Evolutionary conservation across 35 echinoderm and acorn worm species (phyloP), one percentile per base, ranked within the genome.

Genomic region (Antedon bifida): DNA sequence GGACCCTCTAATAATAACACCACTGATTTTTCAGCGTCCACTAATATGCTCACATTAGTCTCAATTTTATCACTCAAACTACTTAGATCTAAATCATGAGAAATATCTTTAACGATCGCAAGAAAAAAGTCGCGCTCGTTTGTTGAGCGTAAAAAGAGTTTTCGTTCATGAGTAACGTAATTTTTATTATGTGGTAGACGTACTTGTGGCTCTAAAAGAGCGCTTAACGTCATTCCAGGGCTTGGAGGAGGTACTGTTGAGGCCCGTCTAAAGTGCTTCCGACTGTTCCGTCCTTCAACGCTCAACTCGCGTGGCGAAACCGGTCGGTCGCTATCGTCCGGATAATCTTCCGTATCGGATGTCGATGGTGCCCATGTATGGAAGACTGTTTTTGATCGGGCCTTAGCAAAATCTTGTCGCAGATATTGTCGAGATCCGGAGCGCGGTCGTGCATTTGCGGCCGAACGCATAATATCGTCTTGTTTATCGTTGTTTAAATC

Each of bases 121-220:
- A 97, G 85, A 83, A 97, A 97, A 75, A 97, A 97, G 42, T 90
- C 90, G 32, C 94, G 46, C 77, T 97, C 94, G 35, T 97, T 91
- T 0, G 85, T 88, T 17, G 91, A 87, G 74, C 88, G 85, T 26
- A 97, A 82, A 73, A 89, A 79, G 21, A 97, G 78, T 79, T 97
- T 97, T 0, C 81, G 84, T 76, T 97, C 94, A 29, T 90, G 86
- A 0, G 90, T 90, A 31, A 97, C 86, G 79, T 88, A 92, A 5
- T 88, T 86, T 64, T 89, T 87, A 75, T 97, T 86, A n/a, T 91
- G 90, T 9, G 87, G 78, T n/a, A 91, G 80, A 0, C 30, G 36
- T 32, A 92, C 88, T 36, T 89, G 87, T 5, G 94, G 88, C 76
- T 97, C 90, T 31, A 97, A 36, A 23, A 97, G 84, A 34, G 86